Evolutionary conservation across 2,888 invertebrate species (phyloP), one percentile per base, ranked within the genome.

Genomic region (Acronicta alni): DNA sequence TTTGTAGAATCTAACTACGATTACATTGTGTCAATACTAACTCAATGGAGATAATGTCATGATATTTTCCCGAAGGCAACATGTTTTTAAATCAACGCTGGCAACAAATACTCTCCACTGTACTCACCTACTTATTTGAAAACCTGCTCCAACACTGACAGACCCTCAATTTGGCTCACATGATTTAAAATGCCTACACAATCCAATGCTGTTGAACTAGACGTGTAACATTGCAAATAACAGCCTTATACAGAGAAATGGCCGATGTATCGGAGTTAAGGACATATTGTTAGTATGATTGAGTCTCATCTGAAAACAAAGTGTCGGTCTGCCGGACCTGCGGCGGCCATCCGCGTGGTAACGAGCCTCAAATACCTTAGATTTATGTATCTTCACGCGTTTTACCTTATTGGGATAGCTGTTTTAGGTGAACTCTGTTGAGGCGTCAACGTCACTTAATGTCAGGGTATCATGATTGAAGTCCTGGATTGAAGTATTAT

Each of bases 231-330:
- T 52, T 49, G 52, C 73, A 73, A 75, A 75, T 75, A 72, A 71
- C 75, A 52, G 44, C 75, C 75, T 56, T 75, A 75, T 65, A 75
- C 14, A 75, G 75, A 64, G 52, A 57, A 66, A 69, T 62, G 17
- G 49, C 39, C 61, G 53, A 52, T 54, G 56, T 59, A 56, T 53
- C 55, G 48, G 14, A 30, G 43, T 51, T 75, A 75, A 78, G 81
- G 80, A 72, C 74, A 80, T 82, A 79, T 78, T 79, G 81, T 83
- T 77, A 77, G 72, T 68, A 76, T 81, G 81, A 82, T 80, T 81
- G 70, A 75, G 69, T 44, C 81, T 81, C 83, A 84, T 84, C 85
- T 77, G 85, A 81, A 85, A 84, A 83, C 84, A 85, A 79, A 79
- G 70, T 68, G 57, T 30, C 32, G 20, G 48, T 59, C 59, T 47